These are phyloP conservation scores for Machaerirhynchus nigripectus DNA, from an alignment of 2,113 vertebrate species.

Conservation along the genomic window DNA sequence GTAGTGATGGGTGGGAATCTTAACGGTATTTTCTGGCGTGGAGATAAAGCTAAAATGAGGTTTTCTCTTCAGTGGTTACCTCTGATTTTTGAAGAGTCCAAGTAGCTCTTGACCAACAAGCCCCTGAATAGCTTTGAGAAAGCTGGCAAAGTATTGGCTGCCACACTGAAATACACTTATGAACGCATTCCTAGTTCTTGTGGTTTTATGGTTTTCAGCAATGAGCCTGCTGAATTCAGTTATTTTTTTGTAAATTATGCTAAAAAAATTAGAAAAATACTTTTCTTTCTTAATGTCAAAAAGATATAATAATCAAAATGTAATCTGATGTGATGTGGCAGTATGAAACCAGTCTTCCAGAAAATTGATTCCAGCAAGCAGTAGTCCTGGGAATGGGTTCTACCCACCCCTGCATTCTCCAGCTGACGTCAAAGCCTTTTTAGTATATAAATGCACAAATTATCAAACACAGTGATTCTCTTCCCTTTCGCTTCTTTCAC, in stretches of 20 bases:
- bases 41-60: background rate
- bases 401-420: background rate
- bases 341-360: slow-evolving; percentile 4
- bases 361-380: slow-evolving; percentile 45
- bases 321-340: slow-evolving; percentile 16
- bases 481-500: background rate
- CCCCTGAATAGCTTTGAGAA: background rate
- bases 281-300: background rate
- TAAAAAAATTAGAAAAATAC: slow-evolving; percentile 5
- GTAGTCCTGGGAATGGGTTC: background rate
- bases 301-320: slow-evolving; percentile 9
- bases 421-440: background rate
- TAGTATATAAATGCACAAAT: background rate
- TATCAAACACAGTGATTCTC: background rate
- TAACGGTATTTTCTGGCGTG: background rate
- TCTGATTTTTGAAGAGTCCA: background rate
- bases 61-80: background rate
- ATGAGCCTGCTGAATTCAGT: background rate
- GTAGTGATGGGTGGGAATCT: background rate
- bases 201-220: slow-evolving; percentile 32
- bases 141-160: background rate
- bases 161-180: background rate
- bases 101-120: background rate
- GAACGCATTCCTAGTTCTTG: background rate
- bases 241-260: slow-evolving; percentile 4